Evolutionary conservation across 2,888 invertebrate species (phyloP).

Genomic region (Aspidapion aeneum): DNA sequence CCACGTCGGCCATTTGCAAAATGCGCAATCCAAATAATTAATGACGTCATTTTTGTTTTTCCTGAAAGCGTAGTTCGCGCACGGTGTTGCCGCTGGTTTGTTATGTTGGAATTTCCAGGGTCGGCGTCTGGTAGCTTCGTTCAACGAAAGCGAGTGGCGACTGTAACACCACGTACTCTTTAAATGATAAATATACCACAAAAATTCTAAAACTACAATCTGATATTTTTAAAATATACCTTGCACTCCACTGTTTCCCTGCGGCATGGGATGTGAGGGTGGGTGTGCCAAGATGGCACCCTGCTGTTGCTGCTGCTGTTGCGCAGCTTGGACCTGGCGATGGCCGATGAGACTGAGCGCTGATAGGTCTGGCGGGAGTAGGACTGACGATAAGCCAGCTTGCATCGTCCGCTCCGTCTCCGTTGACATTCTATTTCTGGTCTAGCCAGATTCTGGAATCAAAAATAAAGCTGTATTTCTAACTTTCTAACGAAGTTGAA

Average conservation of each 20-base stretch:
- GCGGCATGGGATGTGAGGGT: slow-evolving; percentile 39
- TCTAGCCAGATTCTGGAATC: slow-evolving; percentile 6
- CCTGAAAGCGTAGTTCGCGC: not conserved
- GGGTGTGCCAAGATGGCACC: slow-evolving; percentile 32
- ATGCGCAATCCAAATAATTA: slow-evolving; percentile 10
- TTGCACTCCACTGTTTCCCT: slow-evolving; percentile 35
- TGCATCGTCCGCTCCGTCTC: slow-evolving; percentile 53
- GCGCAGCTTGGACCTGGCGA: slow-evolving; percentile 22
- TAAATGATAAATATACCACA: no score
- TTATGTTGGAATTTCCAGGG: not conserved
- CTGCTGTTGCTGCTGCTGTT: slow-evolving; percentile 31
- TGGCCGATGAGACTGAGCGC: slow-evolving; percentile 45
- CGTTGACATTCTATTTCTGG: slow-evolving; percentile 55
- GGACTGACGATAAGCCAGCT: slow-evolving; percentile 42
- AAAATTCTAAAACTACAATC: no score
- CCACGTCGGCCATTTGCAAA: slow-evolving; percentile 50
- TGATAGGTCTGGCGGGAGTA: slow-evolving; percentile 46
- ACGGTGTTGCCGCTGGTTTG: not conserved
- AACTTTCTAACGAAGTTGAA: no score
- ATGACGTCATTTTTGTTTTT: not conserved
- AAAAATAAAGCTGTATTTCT: not conserved
- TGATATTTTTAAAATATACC: slow-evolving; percentile 6
- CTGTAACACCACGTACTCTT: no score
- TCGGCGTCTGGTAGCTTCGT: no score
- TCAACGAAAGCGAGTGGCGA: no score